These are phyloP conservation scores for Sinosuthora webbiana DNA, from an alignment of 2,113 vertebrate genomes.

Conservation along the genomic window DNA sequence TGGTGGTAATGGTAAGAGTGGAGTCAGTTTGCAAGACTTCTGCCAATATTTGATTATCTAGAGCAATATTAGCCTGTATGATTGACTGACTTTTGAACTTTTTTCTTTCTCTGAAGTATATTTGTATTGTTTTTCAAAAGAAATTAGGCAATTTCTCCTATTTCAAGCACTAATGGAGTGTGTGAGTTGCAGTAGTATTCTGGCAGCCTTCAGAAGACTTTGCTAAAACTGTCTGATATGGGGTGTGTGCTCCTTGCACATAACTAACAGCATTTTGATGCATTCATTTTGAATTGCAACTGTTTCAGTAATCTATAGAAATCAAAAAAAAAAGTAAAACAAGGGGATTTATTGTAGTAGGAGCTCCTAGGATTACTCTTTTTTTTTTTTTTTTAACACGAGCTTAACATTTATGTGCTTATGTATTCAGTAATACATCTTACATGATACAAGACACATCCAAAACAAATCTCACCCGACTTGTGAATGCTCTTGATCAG, in stretches of 20 bases:
- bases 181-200: background rate
- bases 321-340: background rate
- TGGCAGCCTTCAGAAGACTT: background rate
- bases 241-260: fast-evolving
- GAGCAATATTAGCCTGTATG: background rate
- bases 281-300: background rate
- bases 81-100: background rate
- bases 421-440: background rate
- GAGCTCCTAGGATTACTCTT: background rate
- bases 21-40: background rate
- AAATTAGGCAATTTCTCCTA: background rate
- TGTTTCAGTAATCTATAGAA: background rate
- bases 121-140: background rate
- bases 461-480: background rate
- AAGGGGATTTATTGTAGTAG: background rate
- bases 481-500: background rate
- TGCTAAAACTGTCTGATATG: background rate
- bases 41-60: constrained; percentile 1
- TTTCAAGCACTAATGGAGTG: background rate
- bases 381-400: background rate
- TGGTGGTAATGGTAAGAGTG: background rate
- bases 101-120: background rate
- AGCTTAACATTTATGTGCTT: background rate
- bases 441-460: background rate
- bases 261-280: background rate